Base-by-base conservation (phyloP, 2,113 vertebrate species). In the Chaetodon trifascialis region DNA sequence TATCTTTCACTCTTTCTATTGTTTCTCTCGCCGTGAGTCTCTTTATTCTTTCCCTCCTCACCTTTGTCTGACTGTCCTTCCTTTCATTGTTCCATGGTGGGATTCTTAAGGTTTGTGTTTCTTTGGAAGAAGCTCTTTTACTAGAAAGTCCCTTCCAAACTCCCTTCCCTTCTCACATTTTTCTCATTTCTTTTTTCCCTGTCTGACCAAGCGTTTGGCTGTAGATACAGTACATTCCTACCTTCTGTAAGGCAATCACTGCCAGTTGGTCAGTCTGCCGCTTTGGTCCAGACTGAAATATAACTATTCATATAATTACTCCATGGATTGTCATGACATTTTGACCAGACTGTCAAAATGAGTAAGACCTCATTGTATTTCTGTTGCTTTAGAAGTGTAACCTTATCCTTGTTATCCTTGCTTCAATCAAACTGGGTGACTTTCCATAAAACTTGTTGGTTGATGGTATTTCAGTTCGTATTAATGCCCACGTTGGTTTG, bases 151-250 rank as follows among this genome's bases (percentile, higher is more conserved):
- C 25, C 42, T 21, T 68, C 68, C 21, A 16, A 42, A 16, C 40
- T 25, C 56, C 16, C 40, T 78, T 25, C 56, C 16, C 40, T 78
- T 64, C 59, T 17, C 54, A 54, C 49, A 69, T 64, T 34, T 47
- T 5, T 68, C 54, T 44, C 21, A 42, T 34, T 49, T 64, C 47
- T 59, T 38, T 44, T 9, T 25, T 56, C n/a, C 59, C 71, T 73
- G 49, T 65, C 52, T 4, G 75, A 73, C 73, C 25, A 64, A 44
- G 0, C 15, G n/a, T 78, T 90, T 79, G 80, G 73, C 62, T 73
- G 12, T 38, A 62, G 65, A 70, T 42, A 1, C 19, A 8, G 46
- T 16, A 47, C 21, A 73, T 54, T 72, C 38, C 51, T 64, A 42
- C 42, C 6, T 17, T 36, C 59, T 51, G 21, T 47, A 76, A 44